Evolutionary conservation across 2,797 vertebrate species (phyloP).

Genomic region (Morus bassanus): DNA sequence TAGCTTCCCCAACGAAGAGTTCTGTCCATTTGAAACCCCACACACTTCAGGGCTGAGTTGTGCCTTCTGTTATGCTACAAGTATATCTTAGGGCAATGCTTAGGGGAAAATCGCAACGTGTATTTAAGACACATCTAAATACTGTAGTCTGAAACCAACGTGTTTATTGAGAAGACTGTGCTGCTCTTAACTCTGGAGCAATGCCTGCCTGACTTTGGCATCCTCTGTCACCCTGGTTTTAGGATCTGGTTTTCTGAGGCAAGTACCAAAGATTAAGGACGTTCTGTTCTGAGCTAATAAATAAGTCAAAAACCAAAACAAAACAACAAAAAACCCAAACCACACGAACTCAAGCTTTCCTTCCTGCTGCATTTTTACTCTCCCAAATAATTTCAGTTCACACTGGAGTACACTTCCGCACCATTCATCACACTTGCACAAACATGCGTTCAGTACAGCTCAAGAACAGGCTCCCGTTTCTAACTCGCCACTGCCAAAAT

Average conservation of each 20-base stretch:
- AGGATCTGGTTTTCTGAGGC: not conserved
- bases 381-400: not conserved
- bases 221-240: not conserved
- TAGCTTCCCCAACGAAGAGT: not conserved
- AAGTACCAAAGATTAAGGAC: not conserved
- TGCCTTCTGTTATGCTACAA: not conserved
- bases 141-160: not conserved
- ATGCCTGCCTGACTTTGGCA: not conserved
- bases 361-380: not conserved
- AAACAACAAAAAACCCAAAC: not conserved
- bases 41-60: not conserved
- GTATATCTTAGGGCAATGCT: not conserved
- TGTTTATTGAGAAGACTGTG: fast-evolving
- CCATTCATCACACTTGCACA: not conserved
- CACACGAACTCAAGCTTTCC: not conserved
- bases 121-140: not conserved
- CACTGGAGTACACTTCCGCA: not conserved
- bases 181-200: not conserved
- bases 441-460: not conserved
- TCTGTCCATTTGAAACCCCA: not conserved
- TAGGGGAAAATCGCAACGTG: not conserved
- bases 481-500: not conserved
- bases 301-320: not conserved
- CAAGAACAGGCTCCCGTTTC: not conserved
- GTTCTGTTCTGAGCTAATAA: conserved; percentile 25